Percentiles rank a stretch among this genome's conserved stretches.
Conservation (phyloP, 37 sponge, comb jelly and placozoan species). For the Halisarca cf. caerulea region DNA sequence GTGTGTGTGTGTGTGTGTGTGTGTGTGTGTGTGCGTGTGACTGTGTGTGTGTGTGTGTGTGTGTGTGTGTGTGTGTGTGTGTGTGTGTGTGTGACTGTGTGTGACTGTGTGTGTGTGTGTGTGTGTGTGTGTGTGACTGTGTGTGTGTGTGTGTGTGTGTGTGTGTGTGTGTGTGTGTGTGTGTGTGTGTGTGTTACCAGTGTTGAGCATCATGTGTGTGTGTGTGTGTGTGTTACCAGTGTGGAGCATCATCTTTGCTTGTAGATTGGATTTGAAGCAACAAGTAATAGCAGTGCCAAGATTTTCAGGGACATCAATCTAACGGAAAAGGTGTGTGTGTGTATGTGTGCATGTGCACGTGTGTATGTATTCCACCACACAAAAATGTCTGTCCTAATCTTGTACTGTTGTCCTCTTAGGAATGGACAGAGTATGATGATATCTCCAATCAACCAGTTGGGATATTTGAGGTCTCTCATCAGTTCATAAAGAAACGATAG, state of each 20-base stretch:
- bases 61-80: slow-evolving; percentile 23
- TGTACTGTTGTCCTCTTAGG: slow-evolving; percentile 61
- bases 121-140: slow-evolving; percentile 29
- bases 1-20: slow-evolving; percentile 35
- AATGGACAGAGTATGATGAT: slow-evolving; percentile 93
- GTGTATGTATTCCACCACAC: too few relatives aligned
- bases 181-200: slow-evolving; percentile 28
- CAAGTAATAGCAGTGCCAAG: not conserved
- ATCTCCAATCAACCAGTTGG: slow-evolving; percentile 61
- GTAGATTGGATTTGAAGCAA: not conserved
- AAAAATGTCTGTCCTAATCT: too few relatives aligned
- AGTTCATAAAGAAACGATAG: slow-evolving; percentile 44
- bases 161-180: slow-evolving; percentile 41
- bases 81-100: not conserved
- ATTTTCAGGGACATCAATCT: not conserved
- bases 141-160: slow-evolving; percentile 35
- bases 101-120: not conserved
- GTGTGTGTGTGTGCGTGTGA: slow-evolving; percentile 33
- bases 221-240: not conserved
- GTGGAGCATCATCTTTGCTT: too few relatives aligned
- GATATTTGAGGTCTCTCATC: slow-evolving; percentile 70
- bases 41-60: slow-evolving; percentile 39
- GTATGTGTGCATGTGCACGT: too few relatives aligned
- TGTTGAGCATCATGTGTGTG: too few relatives aligned
- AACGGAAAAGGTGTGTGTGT: slow-evolving; percentile 4